These are phyloP conservation scores for Clunio marinus DNA, from an alignment of 2,888 invertebrate genomes.

Conservation along the genomic window DNA sequence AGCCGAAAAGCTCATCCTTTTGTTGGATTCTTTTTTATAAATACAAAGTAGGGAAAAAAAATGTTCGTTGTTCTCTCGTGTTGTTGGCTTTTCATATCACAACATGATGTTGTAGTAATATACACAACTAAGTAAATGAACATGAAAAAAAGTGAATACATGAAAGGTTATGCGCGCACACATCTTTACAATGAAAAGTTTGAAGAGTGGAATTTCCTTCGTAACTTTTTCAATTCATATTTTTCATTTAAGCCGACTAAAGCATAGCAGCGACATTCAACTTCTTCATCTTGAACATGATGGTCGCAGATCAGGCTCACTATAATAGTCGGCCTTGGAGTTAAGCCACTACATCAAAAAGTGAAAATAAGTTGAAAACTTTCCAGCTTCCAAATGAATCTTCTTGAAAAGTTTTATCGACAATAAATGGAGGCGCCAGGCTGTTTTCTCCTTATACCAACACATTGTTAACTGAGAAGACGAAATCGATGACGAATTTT, in stretches of 20 bases:
- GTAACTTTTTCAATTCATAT: too few relatives aligned
- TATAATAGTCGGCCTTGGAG: too few relatives aligned
- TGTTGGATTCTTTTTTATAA: not conserved
- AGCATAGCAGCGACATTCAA: not conserved
- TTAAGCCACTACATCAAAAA: not conserved
- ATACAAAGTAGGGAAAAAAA: slow-evolving; percentile 13
- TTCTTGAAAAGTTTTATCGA: not conserved
- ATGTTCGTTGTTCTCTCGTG: not conserved
- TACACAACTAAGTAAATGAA: not conserved
- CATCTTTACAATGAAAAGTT: not conserved
- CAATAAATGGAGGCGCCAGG: slow-evolving; percentile 37
- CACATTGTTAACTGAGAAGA: not conserved
- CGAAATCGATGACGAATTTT: slow-evolving; percentile 14
- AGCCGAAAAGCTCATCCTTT: slow-evolving; percentile 7
- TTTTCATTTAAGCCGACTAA: not conserved
- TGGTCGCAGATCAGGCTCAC: too few relatives aligned
- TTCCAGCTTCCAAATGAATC: slow-evolving; percentile 12
- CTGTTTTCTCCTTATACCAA: not conserved
- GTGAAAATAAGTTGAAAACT: not conserved
- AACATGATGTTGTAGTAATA: not conserved
- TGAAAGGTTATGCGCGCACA: not conserved
- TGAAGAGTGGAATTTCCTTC: not conserved
- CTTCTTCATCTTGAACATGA: too few relatives aligned
- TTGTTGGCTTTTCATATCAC: not conserved
- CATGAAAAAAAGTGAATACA: not conserved